A percentile compares a stretch with the other conserved stretches of the same genome.
phyloP scores from a whole-genome alignment of 2,888 invertebrate genomes.

The Diarsia rubi region DNA sequence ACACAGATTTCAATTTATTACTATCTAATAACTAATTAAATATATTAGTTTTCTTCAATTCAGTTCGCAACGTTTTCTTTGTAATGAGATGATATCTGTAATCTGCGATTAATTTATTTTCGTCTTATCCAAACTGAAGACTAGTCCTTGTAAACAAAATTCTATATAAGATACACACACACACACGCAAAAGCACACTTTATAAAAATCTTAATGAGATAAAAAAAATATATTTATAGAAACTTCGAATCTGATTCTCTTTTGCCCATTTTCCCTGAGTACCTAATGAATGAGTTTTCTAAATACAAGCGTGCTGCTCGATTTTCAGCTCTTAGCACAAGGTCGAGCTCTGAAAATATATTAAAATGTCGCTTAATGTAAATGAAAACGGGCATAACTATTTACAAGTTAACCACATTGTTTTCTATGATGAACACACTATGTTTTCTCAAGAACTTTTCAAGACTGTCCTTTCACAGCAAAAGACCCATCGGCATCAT shows the following conservation, averaged over 20 bases:
- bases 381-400: neutral
- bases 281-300: neutral
- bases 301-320: neutral
- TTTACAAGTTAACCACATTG: neutral
- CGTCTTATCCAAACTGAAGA: no score
- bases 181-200: neutral
- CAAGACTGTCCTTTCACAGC: constrained; percentile 73
- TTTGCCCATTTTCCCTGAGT: no score
- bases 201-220: neutral
- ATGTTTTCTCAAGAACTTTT: neutral
- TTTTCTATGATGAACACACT: neutral
- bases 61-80: neutral
- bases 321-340: neutral
- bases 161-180: neutral
- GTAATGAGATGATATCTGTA: neutral
- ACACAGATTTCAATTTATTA: neutral
- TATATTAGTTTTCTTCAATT: neutral
- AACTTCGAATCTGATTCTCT: neutral
- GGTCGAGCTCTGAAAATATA: neutral
- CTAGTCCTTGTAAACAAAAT: neutral
- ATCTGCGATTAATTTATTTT: neutral
- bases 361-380: neutral
- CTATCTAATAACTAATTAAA: neutral
- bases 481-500: constrained; percentile 87
- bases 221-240: neutral